Evolutionary conservation across 1,140 invertebrate genomes (phyloP).

Genomic region (Cephus cinctus): DNA sequence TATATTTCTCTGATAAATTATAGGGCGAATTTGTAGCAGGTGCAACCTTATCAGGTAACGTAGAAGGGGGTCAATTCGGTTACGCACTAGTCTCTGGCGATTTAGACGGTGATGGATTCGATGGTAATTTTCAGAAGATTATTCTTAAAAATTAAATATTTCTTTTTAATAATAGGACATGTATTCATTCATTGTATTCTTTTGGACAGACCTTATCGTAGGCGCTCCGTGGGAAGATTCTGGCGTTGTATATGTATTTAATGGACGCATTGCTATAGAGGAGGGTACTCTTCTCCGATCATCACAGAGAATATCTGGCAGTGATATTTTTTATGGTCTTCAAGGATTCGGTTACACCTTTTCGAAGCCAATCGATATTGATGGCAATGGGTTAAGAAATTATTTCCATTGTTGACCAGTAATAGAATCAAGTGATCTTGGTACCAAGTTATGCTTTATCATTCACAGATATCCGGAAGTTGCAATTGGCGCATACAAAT

Average conservation of each 20-base stretch:
- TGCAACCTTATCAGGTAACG: constrained; percentile 51
- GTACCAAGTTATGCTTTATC: no score
- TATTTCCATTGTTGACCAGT: constrained; percentile 1
- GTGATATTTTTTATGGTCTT: constrained; percentile 13
- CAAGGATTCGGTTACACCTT: constrained; percentile 63
- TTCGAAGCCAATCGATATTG: constrained; percentile 64
- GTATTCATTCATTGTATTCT: constrained; percentile 7
- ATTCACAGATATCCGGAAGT: constrained; percentile 53
- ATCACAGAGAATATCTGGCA: constrained; percentile 50
- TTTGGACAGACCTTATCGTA: constrained; percentile 63
- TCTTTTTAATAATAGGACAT: neutral
- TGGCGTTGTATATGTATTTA: constrained; percentile 66
- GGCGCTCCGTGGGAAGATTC: constrained; percentile 67
- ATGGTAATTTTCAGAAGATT: constrained; percentile 29
- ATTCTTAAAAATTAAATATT: neutral
- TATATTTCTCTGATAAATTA: constrained; percentile 8
- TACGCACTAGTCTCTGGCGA: constrained; percentile 62
- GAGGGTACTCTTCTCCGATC: constrained; percentile 31
- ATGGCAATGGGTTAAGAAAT: constrained; percentile 59
- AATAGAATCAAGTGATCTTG: no score
- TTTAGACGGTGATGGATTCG: constrained; percentile 65
- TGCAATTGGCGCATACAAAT: constrained; percentile 63
- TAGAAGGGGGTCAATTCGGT: constrained; percentile 61
- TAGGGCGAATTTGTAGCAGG: constrained; percentile 37
- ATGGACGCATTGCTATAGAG: no score